Base-by-base conservation (phyloP, 2,888 invertebrate genomes). In the Aleiodes leptofemur region DNA sequence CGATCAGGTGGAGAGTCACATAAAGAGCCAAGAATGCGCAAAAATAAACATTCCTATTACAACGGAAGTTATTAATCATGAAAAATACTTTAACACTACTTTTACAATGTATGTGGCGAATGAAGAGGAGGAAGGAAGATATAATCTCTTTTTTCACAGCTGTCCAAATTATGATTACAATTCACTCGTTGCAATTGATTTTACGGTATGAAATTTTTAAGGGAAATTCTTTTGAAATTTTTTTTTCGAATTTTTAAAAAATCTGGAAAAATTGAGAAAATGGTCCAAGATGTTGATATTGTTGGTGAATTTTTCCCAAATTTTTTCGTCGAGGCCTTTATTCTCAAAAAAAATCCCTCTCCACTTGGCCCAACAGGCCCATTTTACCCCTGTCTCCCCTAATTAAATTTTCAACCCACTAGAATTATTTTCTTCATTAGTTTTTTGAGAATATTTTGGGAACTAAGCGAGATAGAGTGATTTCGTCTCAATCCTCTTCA, bases 141-240 rank as follows among this genome's bases (percentile, higher is more conserved):
- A 99, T 90, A 97, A 96, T 90, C 91, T 99, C 68, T 97, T 96
- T 87, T 98, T 98, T 88, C 98, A 98, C 90, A 98, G 96, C 87
- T 99, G 99, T 89, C 95, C 95, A 31, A 94, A 93, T 83, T 94
- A 93, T 77, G 90, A 91, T 11, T 83, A 87, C 66, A 86, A 90
- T 3, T 85, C 87, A 1, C 89, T 90, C 31, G 91, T 93, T 0
- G 86, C 91, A 34, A 90, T 95, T 56, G 94, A 95, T 83, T 94
- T 96, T 83, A 92, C 94, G 87, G 96, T 96, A 90, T 92, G 92
- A 87, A 82, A 23, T 23, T 23, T 23, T 23, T 23, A 1, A 23
- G 2, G 1, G 23, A 23, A 23, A 23, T 23, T 23, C 23, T 23
- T n/a, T n/a, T n/a, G n/a, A n/a, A n/a, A n/a, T n/a, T n/a, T n/a